Percentiles rank a stretch among this genome's conserved stretches.
Conservation (phyloP, 2,888 invertebrate genomes). For the Camponotus fellah region DNA sequence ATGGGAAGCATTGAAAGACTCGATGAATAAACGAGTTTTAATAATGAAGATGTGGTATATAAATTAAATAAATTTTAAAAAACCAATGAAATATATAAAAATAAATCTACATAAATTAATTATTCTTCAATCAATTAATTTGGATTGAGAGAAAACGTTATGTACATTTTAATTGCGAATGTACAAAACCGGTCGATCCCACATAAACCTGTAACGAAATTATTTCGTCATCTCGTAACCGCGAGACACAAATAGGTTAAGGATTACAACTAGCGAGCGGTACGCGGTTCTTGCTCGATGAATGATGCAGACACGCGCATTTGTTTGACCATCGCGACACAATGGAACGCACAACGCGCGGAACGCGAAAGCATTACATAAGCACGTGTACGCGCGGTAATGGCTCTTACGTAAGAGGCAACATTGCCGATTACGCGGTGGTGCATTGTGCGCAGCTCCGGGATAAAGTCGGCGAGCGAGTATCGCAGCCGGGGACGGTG, state of each 20-base stretch:
- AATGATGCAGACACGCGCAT: slow-evolving; percentile 21
- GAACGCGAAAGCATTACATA: slow-evolving; percentile 32
- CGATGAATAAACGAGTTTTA: not conserved
- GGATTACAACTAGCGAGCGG: not conserved
- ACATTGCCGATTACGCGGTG: slow-evolving; percentile 42
- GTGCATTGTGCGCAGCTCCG: slow-evolving; percentile 23
- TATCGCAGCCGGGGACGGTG: slow-evolving; percentile 7
- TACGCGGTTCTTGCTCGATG: slow-evolving; percentile 1
- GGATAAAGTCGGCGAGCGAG: slow-evolving; percentile 35
- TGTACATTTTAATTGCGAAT: not conserved
- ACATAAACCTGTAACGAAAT: not conserved
- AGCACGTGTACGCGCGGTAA: slow-evolving; percentile 2
- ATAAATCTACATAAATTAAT: not conserved
- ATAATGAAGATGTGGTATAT: not conserved
- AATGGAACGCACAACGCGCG: slow-evolving; percentile 24
- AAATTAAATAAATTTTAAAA: not conserved
- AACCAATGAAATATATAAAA: no score
- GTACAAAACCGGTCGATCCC: not conserved
- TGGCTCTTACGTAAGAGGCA: slow-evolving; percentile 37
- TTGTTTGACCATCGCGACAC: slow-evolving; percentile 37
- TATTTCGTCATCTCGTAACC: not conserved
- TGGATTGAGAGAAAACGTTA: not conserved
- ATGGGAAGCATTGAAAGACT: not conserved
- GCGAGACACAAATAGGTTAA: not conserved
- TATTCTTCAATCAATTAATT: not conserved